These are phyloP conservation scores for Polypterus senegalus DNA, from an alignment of 2,113 vertebrate genomes.

Conservation along the genomic window DNA sequence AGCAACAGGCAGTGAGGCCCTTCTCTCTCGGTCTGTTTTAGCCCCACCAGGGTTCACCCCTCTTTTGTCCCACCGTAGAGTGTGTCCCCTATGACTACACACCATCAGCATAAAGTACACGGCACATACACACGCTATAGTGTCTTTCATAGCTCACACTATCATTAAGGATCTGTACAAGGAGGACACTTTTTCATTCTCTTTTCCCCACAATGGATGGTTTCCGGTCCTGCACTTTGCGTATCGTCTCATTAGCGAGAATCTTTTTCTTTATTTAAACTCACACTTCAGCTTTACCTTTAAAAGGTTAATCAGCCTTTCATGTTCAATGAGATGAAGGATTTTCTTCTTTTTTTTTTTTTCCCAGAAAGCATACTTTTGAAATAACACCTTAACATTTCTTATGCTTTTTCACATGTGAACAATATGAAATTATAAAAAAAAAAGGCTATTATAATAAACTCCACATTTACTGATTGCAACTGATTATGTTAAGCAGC, in stretches of 20 bases:
- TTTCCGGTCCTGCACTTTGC: not conserved
- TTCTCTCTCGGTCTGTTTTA: no score
- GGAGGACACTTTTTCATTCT: no score
- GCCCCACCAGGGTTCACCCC: no score
- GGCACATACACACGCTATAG: not conserved
- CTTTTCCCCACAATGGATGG: no score
- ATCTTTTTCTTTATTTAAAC: not conserved
- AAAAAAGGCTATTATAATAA: constrained; percentile 72
- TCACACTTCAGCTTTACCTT: constrained; percentile 25
- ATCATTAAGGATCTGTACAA: not conserved
- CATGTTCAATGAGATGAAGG: constrained; percentile 27
- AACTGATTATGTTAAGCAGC: constrained; percentile 87
- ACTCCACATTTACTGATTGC: constrained; percentile 94
- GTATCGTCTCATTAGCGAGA: not conserved
- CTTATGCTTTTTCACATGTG: constrained; percentile 42
- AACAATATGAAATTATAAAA: constrained; percentile 62
- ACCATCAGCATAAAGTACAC: no score
- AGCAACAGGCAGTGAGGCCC: no score
- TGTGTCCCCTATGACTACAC: no score
- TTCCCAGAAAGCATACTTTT: constrained; percentile 33
- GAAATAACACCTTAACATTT: constrained; percentile 49
- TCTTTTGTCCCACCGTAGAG: no score
- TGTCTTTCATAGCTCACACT: not conserved
- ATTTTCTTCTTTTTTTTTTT: constrained; percentile 13
- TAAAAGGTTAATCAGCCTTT: constrained; percentile 56